Evolutionary conservation across 2,888 invertebrate species (phyloP), one percentile per base, ranked within the genome.

Genomic region (Polymixis flavicincta): DNA sequence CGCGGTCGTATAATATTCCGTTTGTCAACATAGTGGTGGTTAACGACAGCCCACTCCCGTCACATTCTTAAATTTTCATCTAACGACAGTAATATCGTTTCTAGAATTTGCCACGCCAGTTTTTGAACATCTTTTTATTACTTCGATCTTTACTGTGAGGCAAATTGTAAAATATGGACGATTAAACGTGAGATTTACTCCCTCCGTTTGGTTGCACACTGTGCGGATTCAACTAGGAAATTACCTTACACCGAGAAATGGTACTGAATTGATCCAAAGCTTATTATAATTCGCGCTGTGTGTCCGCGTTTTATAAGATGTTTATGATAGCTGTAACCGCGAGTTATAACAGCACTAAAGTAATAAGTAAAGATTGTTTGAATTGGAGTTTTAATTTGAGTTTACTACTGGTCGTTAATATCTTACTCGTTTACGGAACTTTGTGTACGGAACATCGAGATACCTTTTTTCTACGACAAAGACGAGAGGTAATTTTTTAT

Each of bases 81-180:
- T 79, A 81, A 78, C 76, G 91, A 90, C 91, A 77, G 91, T 92
- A 90, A 92, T 89, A 83, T 86, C 74, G 85, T 83, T 84, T 89
- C 90, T 84, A 89, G 88, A 87, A 89, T 91, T 90, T 83, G 87
- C 83, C 60, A 80, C 80, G 85, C 85, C 87, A 87, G 87, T 91
- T 90, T 90, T 78, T 89, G 85, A 85, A 85, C 83, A 83, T 85
- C 79, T 83, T 91, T 90, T 92, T 90, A 91, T 87, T 89, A 88
- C 88, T 87, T 78, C 69, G 78, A 78, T 85, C 85, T 87, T 90
- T 84, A 90, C 89, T 87, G 89, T 87, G 86, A 86, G 84, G 92
- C 90, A 93, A 94, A 95, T 95, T 94, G 93, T 93, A 90, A 95
- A 92, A 92, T 94, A 94, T 93, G 85, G 92, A 85, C 93, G 88